phyloP scores from a whole-genome alignment of 2,888 invertebrate species.

The Metallyticus violacea region DNA sequence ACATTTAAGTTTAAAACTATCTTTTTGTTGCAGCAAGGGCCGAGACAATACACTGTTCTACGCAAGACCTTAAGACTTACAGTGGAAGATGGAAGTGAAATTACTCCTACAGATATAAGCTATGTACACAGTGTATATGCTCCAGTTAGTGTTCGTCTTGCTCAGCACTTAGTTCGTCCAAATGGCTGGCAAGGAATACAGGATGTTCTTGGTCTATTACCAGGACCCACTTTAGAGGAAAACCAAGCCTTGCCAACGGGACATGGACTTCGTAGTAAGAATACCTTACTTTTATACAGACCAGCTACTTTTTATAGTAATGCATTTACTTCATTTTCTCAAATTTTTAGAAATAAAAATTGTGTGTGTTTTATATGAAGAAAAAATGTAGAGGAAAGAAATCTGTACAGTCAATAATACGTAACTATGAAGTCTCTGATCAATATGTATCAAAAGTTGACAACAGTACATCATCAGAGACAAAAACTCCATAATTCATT shows the following conservation, averaged over 20 bases:
- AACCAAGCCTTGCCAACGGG: slow-evolving; percentile 48
- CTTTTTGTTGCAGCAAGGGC: slow-evolving; percentile 29
- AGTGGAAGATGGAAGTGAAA: slow-evolving; percentile 83
- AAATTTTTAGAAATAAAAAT: too few relatives aligned
- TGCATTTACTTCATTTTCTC: too few relatives aligned
- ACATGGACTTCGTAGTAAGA: slow-evolving; percentile 37
- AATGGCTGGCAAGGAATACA: slow-evolving; percentile 65
- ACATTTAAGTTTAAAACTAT: not conserved
- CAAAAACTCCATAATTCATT: too few relatives aligned
- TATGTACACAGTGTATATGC: slow-evolving; percentile 93
- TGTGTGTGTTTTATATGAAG: too few relatives aligned
- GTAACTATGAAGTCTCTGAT: too few relatives aligned
- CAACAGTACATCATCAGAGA: too few relatives aligned
- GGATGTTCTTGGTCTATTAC: slow-evolving; percentile 78
- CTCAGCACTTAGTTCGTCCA: slow-evolving; percentile 66
- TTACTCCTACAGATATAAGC: slow-evolving; percentile 80
- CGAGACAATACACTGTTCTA: slow-evolving; percentile 70
- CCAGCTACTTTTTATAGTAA: too few relatives aligned
- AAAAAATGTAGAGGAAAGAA: too few relatives aligned
- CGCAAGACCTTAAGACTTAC: slow-evolving; percentile 79
- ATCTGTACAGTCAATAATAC: too few relatives aligned
- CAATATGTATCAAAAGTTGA: too few relatives aligned
- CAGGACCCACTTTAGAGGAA: slow-evolving; percentile 63
- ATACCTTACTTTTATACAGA: too few relatives aligned
- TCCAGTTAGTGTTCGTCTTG: slow-evolving; percentile 83